Conservation (phyloP, 2,888 invertebrate genomes). For the Molorchus minor region DNA sequence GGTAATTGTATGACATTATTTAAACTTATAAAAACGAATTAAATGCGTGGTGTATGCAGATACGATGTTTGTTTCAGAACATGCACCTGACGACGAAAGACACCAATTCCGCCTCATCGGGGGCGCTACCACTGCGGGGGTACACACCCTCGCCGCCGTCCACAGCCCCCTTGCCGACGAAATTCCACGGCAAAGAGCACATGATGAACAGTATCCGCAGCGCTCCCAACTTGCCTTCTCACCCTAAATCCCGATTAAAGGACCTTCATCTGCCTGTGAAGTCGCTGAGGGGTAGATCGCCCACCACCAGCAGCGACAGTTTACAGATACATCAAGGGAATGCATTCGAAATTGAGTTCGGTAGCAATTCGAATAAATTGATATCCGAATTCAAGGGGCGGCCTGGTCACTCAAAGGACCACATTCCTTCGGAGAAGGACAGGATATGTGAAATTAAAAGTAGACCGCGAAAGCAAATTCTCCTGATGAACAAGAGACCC, state of each 20-base stretch:
- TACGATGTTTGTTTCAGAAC: slow-evolving; percentile 61
- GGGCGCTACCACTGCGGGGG: slow-evolving; percentile 73
- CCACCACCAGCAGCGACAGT: slow-evolving; percentile 70
- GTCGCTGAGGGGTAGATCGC: slow-evolving; percentile 70
- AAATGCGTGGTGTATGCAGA: neutral
- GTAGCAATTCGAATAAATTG: slow-evolving; percentile 48
- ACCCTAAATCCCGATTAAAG: slow-evolving; percentile 75
- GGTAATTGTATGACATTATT: no score
- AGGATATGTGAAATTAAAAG: slow-evolving; percentile 72
- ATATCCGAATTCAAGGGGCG: slow-evolving; percentile 70
- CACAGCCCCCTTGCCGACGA: slow-evolving; percentile 83
- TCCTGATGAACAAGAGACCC: slow-evolving; percentile 53
- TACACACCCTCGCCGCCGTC: slow-evolving; percentile 86
- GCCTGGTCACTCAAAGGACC: slow-evolving; percentile 65
- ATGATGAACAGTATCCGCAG: slow-evolving; percentile 83
- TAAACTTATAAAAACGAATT: no score
- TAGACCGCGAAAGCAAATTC: slow-evolving; percentile 68
- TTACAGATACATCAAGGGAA: slow-evolving; percentile 53
- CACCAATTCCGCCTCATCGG: slow-evolving; percentile 64
- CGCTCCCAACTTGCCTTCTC: slow-evolving; percentile 78
- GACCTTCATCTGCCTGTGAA: slow-evolving; percentile 79
- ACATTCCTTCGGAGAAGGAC: slow-evolving; percentile 67
- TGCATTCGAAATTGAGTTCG: slow-evolving; percentile 58
- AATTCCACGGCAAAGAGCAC: slow-evolving; percentile 74
- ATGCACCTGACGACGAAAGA: slow-evolving; percentile 69